These are phyloP conservation scores for Cheirogaleus major DNA, from an alignment of 2,797 vertebrate species.

Conservation along the genomic window DNA sequence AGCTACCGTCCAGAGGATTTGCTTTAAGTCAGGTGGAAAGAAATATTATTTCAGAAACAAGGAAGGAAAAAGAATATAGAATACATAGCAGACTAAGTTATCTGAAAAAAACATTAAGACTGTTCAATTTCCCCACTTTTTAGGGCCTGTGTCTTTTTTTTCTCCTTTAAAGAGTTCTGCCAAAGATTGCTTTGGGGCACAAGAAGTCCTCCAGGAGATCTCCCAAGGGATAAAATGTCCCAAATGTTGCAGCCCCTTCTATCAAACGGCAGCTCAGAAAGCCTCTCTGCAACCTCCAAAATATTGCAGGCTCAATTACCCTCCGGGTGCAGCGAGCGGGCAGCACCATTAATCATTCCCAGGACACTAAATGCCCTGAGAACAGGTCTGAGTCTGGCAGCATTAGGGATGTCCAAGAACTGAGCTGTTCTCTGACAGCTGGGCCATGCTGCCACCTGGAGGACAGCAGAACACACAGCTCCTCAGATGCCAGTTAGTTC, in stretches of 20 bases:
- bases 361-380: slow-evolving; percentile 24
- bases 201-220: not conserved
- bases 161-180: not conserved
- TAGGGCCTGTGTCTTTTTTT: not conserved
- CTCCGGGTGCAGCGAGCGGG: slow-evolving; percentile 10
- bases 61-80: slow-evolving; percentile 19
- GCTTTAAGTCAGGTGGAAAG: slow-evolving; percentile 63
- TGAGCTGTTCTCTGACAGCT: not conserved
- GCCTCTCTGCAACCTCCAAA: slow-evolving; percentile 51
- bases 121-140: slow-evolving; percentile 1
- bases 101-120: slow-evolving; percentile 39
- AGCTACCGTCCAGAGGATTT: slow-evolving; percentile 68
- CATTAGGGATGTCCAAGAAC: not conserved
- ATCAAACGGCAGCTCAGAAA: not conserved
- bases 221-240: not conserved
- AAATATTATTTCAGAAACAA: slow-evolving; percentile 64
- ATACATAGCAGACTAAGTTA: slow-evolving; percentile 50
- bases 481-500: not conserved
- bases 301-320: slow-evolving; percentile 57
- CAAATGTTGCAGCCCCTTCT: not conserved
- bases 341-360: slow-evolving; percentile 56
- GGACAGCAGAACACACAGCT: slow-evolving; percentile 40
- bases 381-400: slow-evolving; percentile 13
- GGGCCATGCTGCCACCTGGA: slow-evolving; percentile 77
- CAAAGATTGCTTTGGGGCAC: not conserved